Conservation (phyloP, 1,140 invertebrate species). For the Pissodes strobi region DNA sequence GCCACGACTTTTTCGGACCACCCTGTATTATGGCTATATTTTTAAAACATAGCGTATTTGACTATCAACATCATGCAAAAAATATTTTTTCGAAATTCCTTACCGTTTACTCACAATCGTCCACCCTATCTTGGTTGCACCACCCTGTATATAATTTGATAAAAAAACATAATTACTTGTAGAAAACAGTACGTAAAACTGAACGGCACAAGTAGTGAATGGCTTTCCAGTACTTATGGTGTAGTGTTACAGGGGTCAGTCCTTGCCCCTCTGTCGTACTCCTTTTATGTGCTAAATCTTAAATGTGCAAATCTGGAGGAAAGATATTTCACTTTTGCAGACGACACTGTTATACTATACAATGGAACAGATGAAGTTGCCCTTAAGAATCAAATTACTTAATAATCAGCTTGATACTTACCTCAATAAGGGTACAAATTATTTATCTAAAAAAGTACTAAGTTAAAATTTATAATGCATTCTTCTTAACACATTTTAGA, state of each 20-base stretch:
- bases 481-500: too few relatives aligned
- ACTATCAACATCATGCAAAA: too few relatives aligned
- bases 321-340: too few relatives aligned
- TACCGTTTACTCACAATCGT: too few relatives aligned
- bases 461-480: background rate
- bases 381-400: background rate
- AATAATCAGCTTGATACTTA: background rate
- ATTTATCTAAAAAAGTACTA: background rate
- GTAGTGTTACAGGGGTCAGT: too few relatives aligned
- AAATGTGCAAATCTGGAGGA: background rate
- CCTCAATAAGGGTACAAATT: background rate
- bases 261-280: background rate
- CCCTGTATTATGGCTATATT: too few relatives aligned
- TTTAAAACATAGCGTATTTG: too few relatives aligned
- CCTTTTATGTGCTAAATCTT: too few relatives aligned
- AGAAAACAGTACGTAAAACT: background rate
- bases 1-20: too few relatives aligned
- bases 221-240: background rate
- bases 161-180: background rate
- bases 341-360: background rate
- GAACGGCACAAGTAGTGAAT: background rate
- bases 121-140: too few relatives aligned
- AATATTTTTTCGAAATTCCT: too few relatives aligned
- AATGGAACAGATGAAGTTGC: too few relatives aligned
- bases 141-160: slow-evolving; percentile 4